Evolutionary conservation across 2,113 vertebrate genomes (phyloP).

Genomic region (Meles meles): DNA sequence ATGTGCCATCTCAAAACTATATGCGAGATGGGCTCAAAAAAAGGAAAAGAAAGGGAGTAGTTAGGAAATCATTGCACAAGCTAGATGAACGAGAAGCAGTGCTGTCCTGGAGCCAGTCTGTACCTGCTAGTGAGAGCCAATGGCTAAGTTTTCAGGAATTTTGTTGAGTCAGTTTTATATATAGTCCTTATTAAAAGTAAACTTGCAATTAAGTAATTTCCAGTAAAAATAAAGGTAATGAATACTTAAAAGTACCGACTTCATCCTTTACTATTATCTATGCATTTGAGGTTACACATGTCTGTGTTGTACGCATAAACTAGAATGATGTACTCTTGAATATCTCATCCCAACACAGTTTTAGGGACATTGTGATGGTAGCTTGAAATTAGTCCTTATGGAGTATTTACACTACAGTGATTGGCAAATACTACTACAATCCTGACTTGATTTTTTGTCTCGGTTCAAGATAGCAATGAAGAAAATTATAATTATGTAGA

Average conservation of each 20-base stretch:
- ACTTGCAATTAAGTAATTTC: not conserved
- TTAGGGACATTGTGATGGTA: not conserved
- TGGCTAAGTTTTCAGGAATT: not conserved
- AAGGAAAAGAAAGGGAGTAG: not conserved
- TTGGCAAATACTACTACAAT: not conserved
- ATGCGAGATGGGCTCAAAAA: not conserved
- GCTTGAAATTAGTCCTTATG: not conserved
- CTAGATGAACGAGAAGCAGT: not conserved
- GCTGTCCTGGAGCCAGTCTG: not conserved
- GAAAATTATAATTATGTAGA: not conserved
- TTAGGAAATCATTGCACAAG: not conserved
- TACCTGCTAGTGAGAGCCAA: not conserved
- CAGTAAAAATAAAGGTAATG: not conserved
- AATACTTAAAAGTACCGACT: not conserved
- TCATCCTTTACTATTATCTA: not conserved
- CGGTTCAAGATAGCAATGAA: not conserved
- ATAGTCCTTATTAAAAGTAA: not conserved
- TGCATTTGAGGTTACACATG: not conserved
- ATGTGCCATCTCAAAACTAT: not conserved
- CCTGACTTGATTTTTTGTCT: not conserved
- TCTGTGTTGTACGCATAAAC: not conserved
- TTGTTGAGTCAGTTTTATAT: not conserved
- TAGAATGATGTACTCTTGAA: not conserved
- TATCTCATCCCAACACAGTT: not conserved
- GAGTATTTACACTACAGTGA: not conserved